These are phyloP conservation scores for Prionailurus bengalensis DNA, from an alignment of 2,113 vertebrate species.

Conservation along the genomic window DNA sequence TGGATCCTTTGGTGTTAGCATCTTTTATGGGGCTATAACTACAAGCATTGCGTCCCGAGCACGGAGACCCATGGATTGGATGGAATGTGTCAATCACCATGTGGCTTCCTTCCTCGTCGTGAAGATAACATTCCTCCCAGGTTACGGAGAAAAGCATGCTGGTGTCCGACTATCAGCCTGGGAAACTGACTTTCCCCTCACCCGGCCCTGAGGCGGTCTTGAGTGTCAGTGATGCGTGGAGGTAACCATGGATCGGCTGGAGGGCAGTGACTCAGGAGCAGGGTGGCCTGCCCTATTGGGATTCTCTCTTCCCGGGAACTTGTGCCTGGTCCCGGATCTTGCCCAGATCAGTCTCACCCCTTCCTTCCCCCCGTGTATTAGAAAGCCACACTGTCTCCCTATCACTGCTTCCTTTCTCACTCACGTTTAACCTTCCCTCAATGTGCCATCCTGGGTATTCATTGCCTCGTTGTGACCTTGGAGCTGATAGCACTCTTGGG, in stretches of 20 bases:
- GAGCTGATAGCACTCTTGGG: neutral
- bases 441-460: neutral
- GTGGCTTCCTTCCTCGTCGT: neutral
- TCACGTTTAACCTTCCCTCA: neutral
- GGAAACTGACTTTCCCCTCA: neutral
- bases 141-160: neutral
- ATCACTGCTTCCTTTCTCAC: neutral
- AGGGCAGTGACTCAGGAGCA: too few relatives aligned
- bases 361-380: neutral
- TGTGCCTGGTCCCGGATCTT: neutral
- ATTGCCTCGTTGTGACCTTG: rapidly evolving
- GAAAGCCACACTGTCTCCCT: neutral
- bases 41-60: neutral
- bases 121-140: neutral
- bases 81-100: neutral
- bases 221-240: rapidly evolving
- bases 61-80: rapidly evolving
- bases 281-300: too few relatives aligned
- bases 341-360: neutral
- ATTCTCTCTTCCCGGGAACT: neutral
- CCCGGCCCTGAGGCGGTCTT: too few relatives aligned
- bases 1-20: neutral
- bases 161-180: rapidly evolving
- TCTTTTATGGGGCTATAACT: neutral
- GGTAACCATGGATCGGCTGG: too few relatives aligned